Conservation (phyloP, 2,797 vertebrate genomes). For the Falco naumanni region DNA sequence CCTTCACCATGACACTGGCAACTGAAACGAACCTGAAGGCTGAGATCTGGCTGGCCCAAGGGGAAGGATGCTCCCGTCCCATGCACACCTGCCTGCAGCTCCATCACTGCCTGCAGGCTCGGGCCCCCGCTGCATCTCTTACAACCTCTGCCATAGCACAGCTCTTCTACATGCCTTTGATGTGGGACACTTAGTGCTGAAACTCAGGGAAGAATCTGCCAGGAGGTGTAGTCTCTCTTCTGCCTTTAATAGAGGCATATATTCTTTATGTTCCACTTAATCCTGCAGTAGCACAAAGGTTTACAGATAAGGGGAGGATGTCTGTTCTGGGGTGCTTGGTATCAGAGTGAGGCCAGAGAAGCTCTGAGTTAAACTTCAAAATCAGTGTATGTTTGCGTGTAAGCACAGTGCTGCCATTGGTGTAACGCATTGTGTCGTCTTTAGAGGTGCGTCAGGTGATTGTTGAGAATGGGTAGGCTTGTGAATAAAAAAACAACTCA, state of each 20-base stretch:
- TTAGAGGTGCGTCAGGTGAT: not conserved
- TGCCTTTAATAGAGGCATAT: not conserved
- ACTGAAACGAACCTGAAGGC: not conserved
- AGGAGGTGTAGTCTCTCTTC: not conserved
- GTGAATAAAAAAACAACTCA: not conserved
- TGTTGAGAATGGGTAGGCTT: not conserved
- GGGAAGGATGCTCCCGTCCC: not conserved
- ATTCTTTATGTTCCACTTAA: not conserved
- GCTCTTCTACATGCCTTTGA: not conserved
- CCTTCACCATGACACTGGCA: not conserved
- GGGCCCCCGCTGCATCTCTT: not conserved
- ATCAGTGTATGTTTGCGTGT: not conserved
- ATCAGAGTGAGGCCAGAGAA: not conserved
- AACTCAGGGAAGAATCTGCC: not conserved
- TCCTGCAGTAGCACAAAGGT: not conserved
- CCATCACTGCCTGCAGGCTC: rapidly evolving
- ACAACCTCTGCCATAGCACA: not conserved
- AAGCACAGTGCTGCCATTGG: not conserved
- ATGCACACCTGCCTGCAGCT: not conserved
- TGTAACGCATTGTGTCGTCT: not conserved
- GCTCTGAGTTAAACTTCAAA: not conserved
- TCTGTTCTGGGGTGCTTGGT: not conserved
- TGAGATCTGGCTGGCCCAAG: not conserved
- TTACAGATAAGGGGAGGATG: not conserved
- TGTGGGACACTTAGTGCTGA: not conserved